A percentile compares a stretch with the other conserved stretches of the same genome.
Conservation (phyloP, 2,888 invertebrate species). For the Neria commutata region DNA sequence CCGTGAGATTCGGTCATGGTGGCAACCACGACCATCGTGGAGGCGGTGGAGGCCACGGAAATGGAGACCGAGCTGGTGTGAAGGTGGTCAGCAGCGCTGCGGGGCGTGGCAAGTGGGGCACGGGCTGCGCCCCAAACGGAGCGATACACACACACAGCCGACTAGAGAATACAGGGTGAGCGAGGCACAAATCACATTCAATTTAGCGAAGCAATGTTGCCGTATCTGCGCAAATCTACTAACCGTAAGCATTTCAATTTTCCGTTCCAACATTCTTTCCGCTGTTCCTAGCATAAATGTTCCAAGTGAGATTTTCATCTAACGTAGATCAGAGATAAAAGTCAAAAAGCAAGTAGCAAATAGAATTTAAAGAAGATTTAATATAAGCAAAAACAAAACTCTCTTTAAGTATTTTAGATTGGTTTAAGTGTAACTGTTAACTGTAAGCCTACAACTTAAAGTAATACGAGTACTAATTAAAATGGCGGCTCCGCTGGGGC, state of each 20-base stretch:
- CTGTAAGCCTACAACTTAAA: too few relatives aligned
- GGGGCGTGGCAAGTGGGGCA: not conserved
- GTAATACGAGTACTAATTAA: too few relatives aligned
- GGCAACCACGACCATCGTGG: slow-evolving; percentile 51
- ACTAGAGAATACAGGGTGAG: slow-evolving; percentile 36
- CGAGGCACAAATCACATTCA: slow-evolving; percentile 32
- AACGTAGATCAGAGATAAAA: too few relatives aligned
- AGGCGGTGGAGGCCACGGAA: slow-evolving; percentile 49
- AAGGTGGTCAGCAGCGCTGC: slow-evolving; percentile 30
- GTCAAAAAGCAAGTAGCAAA: too few relatives aligned
- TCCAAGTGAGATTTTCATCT: not conserved
- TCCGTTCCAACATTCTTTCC: too few relatives aligned
- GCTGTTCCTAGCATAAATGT: not conserved
- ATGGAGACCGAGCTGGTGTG: slow-evolving; percentile 57
- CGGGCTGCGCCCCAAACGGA: not conserved
- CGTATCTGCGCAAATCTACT: slow-evolving; percentile 1
- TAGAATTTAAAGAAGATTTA: too few relatives aligned
- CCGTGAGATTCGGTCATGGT: slow-evolving; percentile 57
- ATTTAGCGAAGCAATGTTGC: slow-evolving; percentile 14
- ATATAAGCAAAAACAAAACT: too few relatives aligned
- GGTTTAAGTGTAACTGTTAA: too few relatives aligned
- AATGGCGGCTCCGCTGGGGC: too few relatives aligned
- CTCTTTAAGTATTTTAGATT: too few relatives aligned
- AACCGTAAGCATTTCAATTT: too few relatives aligned
- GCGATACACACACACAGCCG: not conserved